Base-by-base conservation (phyloP, 2,113 vertebrate species). In the Nycticryphes semicollaris region DNA sequence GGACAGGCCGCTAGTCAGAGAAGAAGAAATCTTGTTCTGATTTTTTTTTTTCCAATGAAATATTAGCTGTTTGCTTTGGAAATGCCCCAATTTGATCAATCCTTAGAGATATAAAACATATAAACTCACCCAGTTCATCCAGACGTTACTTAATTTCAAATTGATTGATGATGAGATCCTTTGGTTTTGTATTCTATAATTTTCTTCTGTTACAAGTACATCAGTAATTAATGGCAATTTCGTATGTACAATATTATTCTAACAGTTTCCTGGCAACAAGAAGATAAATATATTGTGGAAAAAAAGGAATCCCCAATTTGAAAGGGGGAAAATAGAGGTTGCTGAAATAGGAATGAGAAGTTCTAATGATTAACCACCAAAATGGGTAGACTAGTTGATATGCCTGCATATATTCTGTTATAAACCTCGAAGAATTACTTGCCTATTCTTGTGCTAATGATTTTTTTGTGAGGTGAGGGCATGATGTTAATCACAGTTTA, bases 141-240 rank as follows among this genome's bases (percentile, higher is more conserved):
- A 66, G 47, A 67, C 90, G 69, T 84, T 96, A 87, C 64, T 90
- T 72, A 76, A 92, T 93, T 89, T 81, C 84, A 68, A 10, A 54
- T 3, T 91, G 82, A 83, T 69, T 87, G 79, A 81, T 82, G 51
- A 84, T 70, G 64, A 85, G 43, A 63, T 25, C 17, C 66, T 95
- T 92, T 80, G 28, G 3, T 69, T 95, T 92, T 92, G 10, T 89
- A 64, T 88, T 47, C 77, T 76, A 85, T 81, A 39, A 67, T 80
- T 80, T 91, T 84, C 54, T 81, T 87, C 82, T 93, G 50, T 95
- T 82, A 59, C 31, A 43, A 64, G 35, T 69, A 19, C 14, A 1
- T 78, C 48, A 47, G 54, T 93, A 96, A 93, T 96, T 95, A 96
- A 95, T 74, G 69, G 37, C 62, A 92, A 80, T 82, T 95, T 89